Evolutionary conservation across 1,140 invertebrate genomes (phyloP), one percentile per base, ranked within the genome.

Genomic region (Orchesella cincta): DNA sequence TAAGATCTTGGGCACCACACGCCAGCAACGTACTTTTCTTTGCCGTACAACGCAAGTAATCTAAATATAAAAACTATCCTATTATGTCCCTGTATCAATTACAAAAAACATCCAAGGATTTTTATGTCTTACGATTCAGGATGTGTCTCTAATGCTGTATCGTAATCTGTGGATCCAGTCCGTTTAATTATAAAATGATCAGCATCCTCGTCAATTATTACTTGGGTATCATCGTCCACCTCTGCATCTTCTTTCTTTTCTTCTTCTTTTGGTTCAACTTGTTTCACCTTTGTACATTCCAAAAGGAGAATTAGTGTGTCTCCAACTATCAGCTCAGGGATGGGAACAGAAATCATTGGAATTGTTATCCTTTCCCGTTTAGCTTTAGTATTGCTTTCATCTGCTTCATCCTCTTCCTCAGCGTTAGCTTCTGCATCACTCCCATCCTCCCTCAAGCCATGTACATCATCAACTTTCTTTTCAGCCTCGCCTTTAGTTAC

Each of bases 1-100:
- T 82, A 80, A 20, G 39, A 18, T n/a, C 81, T 18, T 14, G 81
- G 79, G 62, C 79, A 80, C 81, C 81, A 82, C 33, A 82, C 77
- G 1, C 81, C 81, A 5, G 73, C 23, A 1, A 54, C 33, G 29
- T 80, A 76, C 20, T 62, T 5, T 23, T 73, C 79, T 70, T 78
- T 39, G 0, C 81, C 81, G 70, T 82, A 82, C 35, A 77, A 34
- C 36, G 79, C 81, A 29, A 77, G 77, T 26, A 80, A 54, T 28
- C 78, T 79, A 26, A n/a, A 73, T 23, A 46, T 46, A 16, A 29
- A 72, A 36, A 71, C 16, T 29, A 46, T 46, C 8, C 39, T 46
- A 46, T 8, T 46, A 46, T 20, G 39, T 12, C 8, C 20, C 20
- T 46, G 39, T 46, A 46, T 46, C 20, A 20, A 8, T 8, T 46